A percentile compares a stretch with the other conserved stretches of the same genome.
Evolutionary conservation across 2,113 vertebrate species (phyloP).

Genomic region (Leucopsar rothschildi): DNA sequence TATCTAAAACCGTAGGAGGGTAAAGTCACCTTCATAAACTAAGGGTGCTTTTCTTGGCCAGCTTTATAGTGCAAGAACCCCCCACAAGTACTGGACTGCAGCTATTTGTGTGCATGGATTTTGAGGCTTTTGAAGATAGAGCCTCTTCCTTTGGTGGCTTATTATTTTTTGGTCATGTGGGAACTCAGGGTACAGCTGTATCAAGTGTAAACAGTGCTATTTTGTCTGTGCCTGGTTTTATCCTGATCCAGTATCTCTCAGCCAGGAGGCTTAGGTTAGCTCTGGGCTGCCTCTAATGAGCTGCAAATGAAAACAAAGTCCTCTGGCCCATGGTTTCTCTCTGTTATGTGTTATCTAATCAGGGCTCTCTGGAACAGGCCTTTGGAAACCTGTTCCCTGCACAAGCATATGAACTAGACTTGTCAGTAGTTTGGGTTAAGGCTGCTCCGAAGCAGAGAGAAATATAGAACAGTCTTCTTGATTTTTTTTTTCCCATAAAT

Average conservation of each 20-base stretch:
- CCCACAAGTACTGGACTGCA: background rate
- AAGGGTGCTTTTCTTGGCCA: background rate
- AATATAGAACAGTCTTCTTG: background rate
- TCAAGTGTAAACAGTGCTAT: background rate
- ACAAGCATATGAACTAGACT: background rate
- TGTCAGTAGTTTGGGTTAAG: background rate
- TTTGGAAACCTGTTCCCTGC: conserved; percentile 2
- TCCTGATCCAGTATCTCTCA: background rate
- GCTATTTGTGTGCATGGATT: background rate
- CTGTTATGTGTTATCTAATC: conserved; percentile 27
- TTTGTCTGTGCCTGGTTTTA: conserved; percentile 33
- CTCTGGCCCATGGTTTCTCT: background rate
- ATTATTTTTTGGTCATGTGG: background rate
- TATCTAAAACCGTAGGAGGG: background rate
- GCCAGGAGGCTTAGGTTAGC: conserved; percentile 16
- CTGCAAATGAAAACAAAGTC: conserved; percentile 48
- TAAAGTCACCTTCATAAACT: background rate
- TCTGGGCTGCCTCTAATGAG: conserved; percentile 19
- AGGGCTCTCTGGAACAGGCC: background rate
- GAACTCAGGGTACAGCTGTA: background rate
- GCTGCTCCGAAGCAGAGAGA: background rate
- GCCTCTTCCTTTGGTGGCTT: background rate
- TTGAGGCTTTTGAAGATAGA: background rate
- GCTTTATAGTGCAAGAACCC: background rate
- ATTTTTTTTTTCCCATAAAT: background rate